Conservation (phyloP, 1,140 invertebrate species). For the Popillia japonica region DNA sequence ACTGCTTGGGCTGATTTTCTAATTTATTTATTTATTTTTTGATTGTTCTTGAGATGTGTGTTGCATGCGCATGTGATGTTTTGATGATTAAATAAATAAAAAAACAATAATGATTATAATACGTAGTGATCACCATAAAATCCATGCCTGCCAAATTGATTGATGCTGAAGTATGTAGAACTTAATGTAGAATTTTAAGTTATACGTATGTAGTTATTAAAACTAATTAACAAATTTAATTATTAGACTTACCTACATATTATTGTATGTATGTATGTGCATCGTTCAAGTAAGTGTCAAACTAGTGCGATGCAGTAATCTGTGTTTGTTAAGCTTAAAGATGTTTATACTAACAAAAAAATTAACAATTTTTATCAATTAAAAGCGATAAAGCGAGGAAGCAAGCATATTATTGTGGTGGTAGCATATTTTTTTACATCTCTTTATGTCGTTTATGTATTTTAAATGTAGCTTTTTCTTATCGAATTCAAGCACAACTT, state of each 20-base stretch:
- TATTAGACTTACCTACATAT: too few relatives aligned
- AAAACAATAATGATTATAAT: too few relatives aligned
- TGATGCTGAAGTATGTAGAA: too few relatives aligned
- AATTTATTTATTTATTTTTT: neutral
- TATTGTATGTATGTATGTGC: too few relatives aligned
- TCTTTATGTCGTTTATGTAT: neutral
- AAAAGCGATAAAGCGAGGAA: neutral
- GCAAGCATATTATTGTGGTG: slow-evolving; percentile 5
- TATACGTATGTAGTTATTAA: too few relatives aligned
- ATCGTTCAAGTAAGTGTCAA: too few relatives aligned
- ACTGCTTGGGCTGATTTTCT: too few relatives aligned
- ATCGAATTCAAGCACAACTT: neutral
- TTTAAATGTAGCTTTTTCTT: slow-evolving; percentile 1
- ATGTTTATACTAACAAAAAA: neutral
- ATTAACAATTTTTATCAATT: neutral
- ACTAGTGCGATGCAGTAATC: neutral
- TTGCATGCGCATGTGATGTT: neutral
- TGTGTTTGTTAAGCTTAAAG: slow-evolving; percentile 12
- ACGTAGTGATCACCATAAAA: too few relatives aligned
- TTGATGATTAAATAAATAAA: too few relatives aligned
- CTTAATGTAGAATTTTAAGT: too few relatives aligned
- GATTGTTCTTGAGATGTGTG: neutral
- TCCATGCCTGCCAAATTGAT: too few relatives aligned
- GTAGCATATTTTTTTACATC: neutral
- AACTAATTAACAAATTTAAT: too few relatives aligned